Conservation (phyloP, 2,888 invertebrate genomes). For the Lathronympha strigana region DNA sequence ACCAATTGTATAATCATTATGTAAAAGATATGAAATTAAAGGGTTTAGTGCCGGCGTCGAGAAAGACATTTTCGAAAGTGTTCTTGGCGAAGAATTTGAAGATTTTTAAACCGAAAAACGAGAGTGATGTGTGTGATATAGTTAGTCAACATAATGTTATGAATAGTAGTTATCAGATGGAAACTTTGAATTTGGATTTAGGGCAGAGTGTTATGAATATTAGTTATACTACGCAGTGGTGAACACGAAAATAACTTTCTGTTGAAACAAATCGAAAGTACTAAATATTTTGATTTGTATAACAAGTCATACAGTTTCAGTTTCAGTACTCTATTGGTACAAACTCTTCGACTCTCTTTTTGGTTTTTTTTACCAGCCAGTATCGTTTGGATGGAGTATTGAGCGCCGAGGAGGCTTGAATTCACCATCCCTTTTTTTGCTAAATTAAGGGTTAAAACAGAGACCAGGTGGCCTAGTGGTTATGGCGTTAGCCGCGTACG, state of each 20-base stretch:
- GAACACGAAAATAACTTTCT: no score
- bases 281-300: no score
- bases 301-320: no score
- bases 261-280: not conserved
- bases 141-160: constrained; percentile 57
- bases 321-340: no score
- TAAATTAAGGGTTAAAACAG: no score
- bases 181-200: constrained; percentile 31
- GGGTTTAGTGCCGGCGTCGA: constrained; percentile 56
- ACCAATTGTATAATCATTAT: constrained; percentile 63
- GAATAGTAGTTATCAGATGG: constrained; percentile 43
- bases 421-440: no score
- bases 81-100: constrained; percentile 56
- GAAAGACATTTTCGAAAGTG: constrained; percentile 68
- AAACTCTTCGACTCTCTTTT: no score
- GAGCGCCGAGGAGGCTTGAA: no score
- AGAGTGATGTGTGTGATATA: constrained; percentile 61
- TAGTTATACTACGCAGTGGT: constrained; percentile 39
- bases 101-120: constrained; percentile 66
- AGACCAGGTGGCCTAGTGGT: no score
- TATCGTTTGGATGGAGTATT: no score
- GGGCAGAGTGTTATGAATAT: constrained; percentile 30
- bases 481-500: no score
- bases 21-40: constrained; percentile 54
- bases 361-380: no score